phyloP scores from a whole-genome alignment of 2,113 vertebrate species.

The Stercorarius parasiticus region DNA sequence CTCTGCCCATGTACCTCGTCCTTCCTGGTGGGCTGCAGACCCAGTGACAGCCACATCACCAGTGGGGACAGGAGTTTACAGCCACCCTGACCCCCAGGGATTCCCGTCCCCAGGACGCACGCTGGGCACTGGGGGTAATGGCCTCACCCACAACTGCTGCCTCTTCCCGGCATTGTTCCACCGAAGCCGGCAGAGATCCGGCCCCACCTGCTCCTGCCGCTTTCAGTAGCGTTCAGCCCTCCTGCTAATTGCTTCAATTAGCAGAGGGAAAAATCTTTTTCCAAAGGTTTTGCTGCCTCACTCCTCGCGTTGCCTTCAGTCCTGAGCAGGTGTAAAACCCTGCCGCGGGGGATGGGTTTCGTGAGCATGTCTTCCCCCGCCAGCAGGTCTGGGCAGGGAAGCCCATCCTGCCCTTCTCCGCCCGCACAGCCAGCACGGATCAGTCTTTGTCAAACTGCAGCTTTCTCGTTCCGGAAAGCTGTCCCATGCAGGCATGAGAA shows the following conservation, averaged over 20 bases:
- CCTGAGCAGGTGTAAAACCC: not conserved
- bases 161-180: not conserved
- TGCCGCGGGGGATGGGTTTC: not conserved
- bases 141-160: rapidly evolving
- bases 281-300: not conserved
- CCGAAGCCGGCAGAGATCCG: not conserved
- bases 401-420: not conserved
- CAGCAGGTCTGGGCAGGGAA: not conserved
- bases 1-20: rapidly evolving
- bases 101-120: rapidly evolving
- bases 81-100: not conserved
- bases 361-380: not conserved
- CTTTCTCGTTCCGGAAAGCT: not conserved
- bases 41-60: not conserved
- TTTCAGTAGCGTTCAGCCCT: not conserved
- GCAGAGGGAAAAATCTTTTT: not conserved
- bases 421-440: not conserved
- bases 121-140: not conserved
- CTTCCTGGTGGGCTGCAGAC: not conserved
- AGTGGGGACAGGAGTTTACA: not conserved
- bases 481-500: not conserved
- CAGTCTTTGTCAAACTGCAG: rapidly evolving
- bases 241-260: not conserved
- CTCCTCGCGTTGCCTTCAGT: not conserved
- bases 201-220: rapidly evolving